Conservation (phyloP, 2,113 vertebrate genomes). For the Ochotona curzoniae region DNA sequence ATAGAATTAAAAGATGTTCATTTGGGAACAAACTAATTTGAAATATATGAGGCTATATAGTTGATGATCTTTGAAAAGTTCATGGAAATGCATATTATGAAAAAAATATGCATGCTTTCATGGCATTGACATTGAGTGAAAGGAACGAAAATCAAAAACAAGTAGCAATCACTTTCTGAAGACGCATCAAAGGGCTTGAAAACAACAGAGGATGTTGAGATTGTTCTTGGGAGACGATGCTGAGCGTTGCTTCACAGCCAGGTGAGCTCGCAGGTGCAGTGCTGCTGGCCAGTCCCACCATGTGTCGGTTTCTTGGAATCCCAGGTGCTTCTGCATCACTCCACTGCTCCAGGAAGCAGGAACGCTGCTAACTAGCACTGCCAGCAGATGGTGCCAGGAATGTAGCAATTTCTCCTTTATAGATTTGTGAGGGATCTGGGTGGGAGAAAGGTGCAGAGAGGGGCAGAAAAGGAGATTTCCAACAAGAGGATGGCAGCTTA, state of each 20-base stretch:
- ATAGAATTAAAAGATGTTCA: too few relatives aligned
- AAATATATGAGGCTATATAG: too few relatives aligned
- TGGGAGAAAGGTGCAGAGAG: background rate
- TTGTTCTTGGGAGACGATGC: background rate
- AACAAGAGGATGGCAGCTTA: background rate
- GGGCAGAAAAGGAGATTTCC: background rate
- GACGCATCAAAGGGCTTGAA: background rate
- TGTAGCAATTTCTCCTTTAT: background rate
- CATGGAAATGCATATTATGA: too few relatives aligned
- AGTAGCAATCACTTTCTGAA: constrained; percentile 1
- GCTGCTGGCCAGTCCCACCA: background rate
- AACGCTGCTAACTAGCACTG: background rate
- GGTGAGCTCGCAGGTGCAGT: background rate
- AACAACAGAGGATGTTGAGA: background rate
- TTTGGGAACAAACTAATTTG: too few relatives aligned
- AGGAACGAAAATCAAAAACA: constrained; percentile 26
- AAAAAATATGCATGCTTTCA: too few relatives aligned
- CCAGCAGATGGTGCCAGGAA: background rate
- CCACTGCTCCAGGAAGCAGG: background rate
- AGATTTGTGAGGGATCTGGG: background rate
- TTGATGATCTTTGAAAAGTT: too few relatives aligned
- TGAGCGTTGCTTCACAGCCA: background rate
- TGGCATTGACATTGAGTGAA: background rate
- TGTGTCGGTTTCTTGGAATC: background rate
- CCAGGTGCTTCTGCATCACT: background rate